Percentiles rank a stretch among this genome's conserved stretches.
These are phyloP conservation scores for Melanophora roralis DNA, from an alignment of 2,888 invertebrate genomes.

Conservation along the genomic window DNA sequence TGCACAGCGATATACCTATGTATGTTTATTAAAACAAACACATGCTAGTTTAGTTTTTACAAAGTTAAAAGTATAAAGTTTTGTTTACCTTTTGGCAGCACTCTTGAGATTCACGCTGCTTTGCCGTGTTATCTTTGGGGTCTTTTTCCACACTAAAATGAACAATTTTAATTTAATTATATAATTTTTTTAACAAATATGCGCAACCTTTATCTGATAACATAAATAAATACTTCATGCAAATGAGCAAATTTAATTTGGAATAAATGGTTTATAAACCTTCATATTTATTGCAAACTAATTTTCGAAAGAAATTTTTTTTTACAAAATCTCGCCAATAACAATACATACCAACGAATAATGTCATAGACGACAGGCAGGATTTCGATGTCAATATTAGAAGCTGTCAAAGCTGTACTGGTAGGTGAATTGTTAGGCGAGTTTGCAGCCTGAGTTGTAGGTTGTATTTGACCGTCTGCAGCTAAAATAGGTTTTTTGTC, in stretches of 20 bases:
- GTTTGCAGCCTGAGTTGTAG: not conserved
- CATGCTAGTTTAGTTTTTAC: too few relatives aligned
- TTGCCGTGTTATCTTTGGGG: constrained; percentile 89
- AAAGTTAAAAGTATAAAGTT: too few relatives aligned
- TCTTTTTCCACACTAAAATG: constrained; percentile 89
- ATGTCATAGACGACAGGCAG: constrained; percentile 95
- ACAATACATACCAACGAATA: constrained; percentile 85
- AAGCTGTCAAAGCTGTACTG: constrained; percentile 80
- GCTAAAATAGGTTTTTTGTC: constrained; percentile 71
- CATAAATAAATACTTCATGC: too few relatives aligned
- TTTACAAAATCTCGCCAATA: too few relatives aligned
- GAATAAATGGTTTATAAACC: too few relatives aligned
- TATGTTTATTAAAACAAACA: too few relatives aligned
- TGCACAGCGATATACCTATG: too few relatives aligned
- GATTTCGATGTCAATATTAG: constrained; percentile 93
- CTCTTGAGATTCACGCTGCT: constrained; percentile 91
- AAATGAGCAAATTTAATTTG: not conserved
- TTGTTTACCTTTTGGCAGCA: constrained; percentile 87
- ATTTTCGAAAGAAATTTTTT: constrained; percentile 15
- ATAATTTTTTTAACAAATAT: constrained; percentile 34
- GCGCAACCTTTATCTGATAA: too few relatives aligned
- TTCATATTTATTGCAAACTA: constrained; percentile 10
- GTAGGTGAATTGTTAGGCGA: constrained; percentile 49
- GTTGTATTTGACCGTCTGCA: constrained; percentile 70
- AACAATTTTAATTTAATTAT: constrained; percentile 46